Evolutionary conservation across 2,113 vertebrate genomes (phyloP).

Genomic region (Larimichthys crocea): DNA sequence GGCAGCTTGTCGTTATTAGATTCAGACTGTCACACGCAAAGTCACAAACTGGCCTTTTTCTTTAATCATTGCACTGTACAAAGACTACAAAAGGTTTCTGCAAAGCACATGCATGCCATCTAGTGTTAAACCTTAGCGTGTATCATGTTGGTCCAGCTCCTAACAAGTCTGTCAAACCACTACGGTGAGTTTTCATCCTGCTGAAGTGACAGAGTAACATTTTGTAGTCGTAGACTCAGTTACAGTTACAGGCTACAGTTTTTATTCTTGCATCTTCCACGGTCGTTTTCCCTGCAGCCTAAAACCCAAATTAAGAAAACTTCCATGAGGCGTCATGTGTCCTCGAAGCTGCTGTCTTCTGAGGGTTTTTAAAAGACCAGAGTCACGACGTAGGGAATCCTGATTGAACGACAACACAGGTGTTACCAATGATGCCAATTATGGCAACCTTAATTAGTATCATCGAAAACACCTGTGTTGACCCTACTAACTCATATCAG

Average conservation of each 20-base stretch:
- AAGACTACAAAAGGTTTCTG: background rate
- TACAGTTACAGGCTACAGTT: too few species aligned
- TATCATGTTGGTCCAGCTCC: background rate
- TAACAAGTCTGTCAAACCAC: background rate
- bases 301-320: background rate
- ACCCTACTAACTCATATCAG: too few species aligned
- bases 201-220: background rate
- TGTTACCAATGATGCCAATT: too few species aligned
- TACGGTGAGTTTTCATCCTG: background rate
- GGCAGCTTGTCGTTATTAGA: slow-evolving; percentile 2
- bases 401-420: too few species aligned
- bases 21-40: slow-evolving; percentile 8
- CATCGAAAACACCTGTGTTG: too few species aligned
- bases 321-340: background rate
- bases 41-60: background rate
- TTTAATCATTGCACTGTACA: background rate
- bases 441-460: too few species aligned
- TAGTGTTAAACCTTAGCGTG: slow-evolving; percentile 40
- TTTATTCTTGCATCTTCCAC: too few species aligned
- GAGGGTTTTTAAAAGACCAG: too few species aligned
- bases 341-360: background rate
- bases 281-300: background rate
- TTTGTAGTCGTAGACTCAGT: background rate
- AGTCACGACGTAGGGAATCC: too few species aligned
- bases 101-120: slow-evolving; percentile 54